These are phyloP conservation scores for Ladona fulva DNA, from an alignment of 1,140 invertebrate genomes.

Conservation along the genomic window DNA sequence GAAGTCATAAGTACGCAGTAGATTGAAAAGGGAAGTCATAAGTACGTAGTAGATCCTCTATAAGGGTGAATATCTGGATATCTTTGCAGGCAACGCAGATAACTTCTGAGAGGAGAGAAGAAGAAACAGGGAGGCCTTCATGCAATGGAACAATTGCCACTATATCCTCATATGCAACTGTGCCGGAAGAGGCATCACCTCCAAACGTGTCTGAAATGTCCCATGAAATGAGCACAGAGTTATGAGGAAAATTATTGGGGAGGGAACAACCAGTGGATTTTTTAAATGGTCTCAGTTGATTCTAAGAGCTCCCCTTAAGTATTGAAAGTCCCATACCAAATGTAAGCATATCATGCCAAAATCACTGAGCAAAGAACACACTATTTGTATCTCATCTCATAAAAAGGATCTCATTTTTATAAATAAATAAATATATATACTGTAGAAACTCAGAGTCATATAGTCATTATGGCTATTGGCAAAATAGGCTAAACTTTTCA, in stretches of 20 bases:
- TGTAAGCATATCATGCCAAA: not conserved
- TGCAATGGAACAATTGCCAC: not conserved
- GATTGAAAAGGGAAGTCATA: no score
- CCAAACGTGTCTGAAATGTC: not conserved
- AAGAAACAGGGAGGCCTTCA: not conserved
- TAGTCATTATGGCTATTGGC: not conserved
- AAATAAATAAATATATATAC: not conserved
- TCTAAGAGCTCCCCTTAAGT: not conserved
- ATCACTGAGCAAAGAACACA: slow-evolving; percentile 1
- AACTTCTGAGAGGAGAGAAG: not conserved
- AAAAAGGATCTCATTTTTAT: slow-evolving; percentile 5
- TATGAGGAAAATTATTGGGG: not conserved
- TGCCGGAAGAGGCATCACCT: not conserved
- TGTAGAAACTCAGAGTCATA: not conserved
- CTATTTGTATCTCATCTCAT: slow-evolving; percentile 3
- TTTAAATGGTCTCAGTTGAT: not conserved
- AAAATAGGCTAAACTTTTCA: not conserved
- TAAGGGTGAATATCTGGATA: not conserved
- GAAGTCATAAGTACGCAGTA: no score
- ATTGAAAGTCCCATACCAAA: not conserved
- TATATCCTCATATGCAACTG: not conserved
- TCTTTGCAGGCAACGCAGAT: not conserved
- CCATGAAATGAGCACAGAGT: not conserved
- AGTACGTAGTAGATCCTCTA: no score
- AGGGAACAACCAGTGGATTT: not conserved